phyloP scores from a whole-genome alignment of 2,888 invertebrate genomes.

The Lasioglossum zephyrum region DNA sequence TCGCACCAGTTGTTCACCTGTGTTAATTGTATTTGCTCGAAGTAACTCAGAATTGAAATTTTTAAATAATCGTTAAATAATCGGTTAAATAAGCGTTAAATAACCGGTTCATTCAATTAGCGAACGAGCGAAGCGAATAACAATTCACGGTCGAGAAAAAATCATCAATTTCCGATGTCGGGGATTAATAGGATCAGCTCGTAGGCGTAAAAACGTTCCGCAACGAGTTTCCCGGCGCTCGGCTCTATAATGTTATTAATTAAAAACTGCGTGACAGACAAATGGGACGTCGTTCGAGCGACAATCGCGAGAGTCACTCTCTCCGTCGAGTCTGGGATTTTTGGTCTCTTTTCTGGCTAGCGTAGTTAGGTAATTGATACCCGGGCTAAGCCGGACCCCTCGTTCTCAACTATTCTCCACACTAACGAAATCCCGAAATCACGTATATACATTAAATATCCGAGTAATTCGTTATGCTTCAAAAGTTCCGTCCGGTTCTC shows the following conservation, averaged over 20 bases:
- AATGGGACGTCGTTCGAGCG: slow-evolving; percentile 71
- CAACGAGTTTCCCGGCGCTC: slow-evolving; percentile 27
- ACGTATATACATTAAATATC: slow-evolving; percentile 80
- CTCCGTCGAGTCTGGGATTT: slow-evolving; percentile 25
- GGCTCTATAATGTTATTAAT: slow-evolving; percentile 77
- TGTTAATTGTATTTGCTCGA: not conserved
- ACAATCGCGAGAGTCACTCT: slow-evolving; percentile 63
- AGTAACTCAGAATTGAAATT: not conserved
- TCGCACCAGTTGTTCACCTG: not conserved
- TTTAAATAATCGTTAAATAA: slow-evolving; percentile 3
- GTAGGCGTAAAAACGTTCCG: slow-evolving; percentile 24
- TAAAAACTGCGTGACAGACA: slow-evolving; percentile 80
- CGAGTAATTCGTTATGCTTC: slow-evolving; percentile 81
- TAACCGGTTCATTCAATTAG: slow-evolving; percentile 37
- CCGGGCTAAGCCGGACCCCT: slow-evolving; percentile 66
- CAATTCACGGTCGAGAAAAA: slow-evolving; percentile 29
- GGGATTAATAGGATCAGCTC: slow-evolving; percentile 28
- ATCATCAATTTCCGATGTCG: slow-evolving; percentile 39
- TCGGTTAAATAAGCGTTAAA: slow-evolving; percentile 5
- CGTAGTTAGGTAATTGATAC: slow-evolving; percentile 79
- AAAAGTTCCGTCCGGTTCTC: slow-evolving; percentile 72
- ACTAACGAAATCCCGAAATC: slow-evolving; percentile 80
- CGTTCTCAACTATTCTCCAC: slow-evolving; percentile 79
- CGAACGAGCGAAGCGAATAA: slow-evolving; percentile 39
- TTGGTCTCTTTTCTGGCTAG: slow-evolving; percentile 49